Evolutionary conservation across 1,140 invertebrate genomes (phyloP).

Genomic region (Ericerus pela): DNA sequence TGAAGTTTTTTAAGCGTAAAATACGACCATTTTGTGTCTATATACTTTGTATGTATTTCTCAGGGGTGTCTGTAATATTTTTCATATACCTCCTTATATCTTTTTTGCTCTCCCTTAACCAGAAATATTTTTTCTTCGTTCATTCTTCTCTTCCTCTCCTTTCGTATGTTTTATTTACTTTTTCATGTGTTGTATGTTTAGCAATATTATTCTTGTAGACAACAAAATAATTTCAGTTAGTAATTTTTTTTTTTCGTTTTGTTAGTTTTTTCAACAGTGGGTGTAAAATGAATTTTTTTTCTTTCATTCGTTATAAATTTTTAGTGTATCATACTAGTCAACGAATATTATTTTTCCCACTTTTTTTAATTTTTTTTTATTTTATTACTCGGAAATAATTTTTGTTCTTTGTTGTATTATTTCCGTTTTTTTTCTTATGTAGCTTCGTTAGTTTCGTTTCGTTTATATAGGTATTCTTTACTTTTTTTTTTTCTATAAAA

Average conservation of each 20-base stretch:
- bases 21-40: no score
- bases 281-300: background rate
- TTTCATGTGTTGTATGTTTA: background rate
- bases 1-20: no score
- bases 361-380: no score
- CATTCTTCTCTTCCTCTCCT: background rate
- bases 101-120: no score
- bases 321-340: constrained; percentile 9
- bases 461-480: background rate
- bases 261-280: background rate
- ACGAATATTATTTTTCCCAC: no score
- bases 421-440: no score
- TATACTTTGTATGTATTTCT: no score
- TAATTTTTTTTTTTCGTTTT: constrained; percentile 4
- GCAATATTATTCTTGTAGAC: background rate
- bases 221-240: background rate
- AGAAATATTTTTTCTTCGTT: background rate
- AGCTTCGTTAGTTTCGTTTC: constrained; percentile 5
- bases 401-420: constrained; percentile 8
- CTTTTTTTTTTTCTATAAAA: background rate
- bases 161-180: background rate
- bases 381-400: constrained; percentile 3
- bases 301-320: background rate
- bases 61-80: no score
- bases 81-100: no score